Conservation (phyloP, 2,888 invertebrate genomes). For the Gymnosoma rotundatum region DNA sequence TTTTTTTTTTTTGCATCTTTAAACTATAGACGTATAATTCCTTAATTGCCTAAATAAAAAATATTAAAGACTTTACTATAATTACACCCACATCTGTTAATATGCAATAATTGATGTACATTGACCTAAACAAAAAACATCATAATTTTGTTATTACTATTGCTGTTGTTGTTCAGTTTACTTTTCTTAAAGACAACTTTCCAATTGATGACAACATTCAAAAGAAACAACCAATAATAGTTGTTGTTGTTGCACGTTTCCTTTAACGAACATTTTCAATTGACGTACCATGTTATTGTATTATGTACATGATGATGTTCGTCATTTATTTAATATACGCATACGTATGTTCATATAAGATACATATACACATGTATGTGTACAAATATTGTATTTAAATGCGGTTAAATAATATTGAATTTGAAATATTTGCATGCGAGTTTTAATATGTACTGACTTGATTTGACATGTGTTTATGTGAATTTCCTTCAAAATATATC, state of each 20-base stretch:
- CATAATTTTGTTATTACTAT: background rate
- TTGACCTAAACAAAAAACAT: conserved; percentile 57
- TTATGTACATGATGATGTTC: conserved; percentile 5
- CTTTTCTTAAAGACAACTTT: conserved; percentile 57
- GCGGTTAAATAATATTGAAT: background rate
- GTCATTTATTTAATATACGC: conserved; percentile 17
- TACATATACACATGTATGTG: background rate
- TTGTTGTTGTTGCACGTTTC: conserved; percentile 34
- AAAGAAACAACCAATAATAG: conserved; percentile 32
- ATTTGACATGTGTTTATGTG: background rate
- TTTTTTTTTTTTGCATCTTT: no score
- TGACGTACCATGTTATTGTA: conserved; percentile 1
- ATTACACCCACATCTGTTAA: background rate
- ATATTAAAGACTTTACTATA: background rate
- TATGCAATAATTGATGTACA: conserved; percentile 51
- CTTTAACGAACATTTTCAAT: background rate
- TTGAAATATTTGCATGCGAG: conserved; percentile 25
- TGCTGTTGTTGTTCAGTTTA: conserved; percentile 16
- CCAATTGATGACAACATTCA: conserved; percentile 64
- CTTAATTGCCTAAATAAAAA: no score
- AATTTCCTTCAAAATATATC: conserved; percentile 15
- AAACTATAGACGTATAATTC: no score
- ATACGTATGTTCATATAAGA: background rate
- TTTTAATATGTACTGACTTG: background rate
- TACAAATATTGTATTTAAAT: background rate